A percentile compares a stretch with the other conserved stretches of the same genome.
Evolutionary conservation across 2,797 vertebrate genomes (phyloP).

Genomic region (Smutsia temminckii): DNA sequence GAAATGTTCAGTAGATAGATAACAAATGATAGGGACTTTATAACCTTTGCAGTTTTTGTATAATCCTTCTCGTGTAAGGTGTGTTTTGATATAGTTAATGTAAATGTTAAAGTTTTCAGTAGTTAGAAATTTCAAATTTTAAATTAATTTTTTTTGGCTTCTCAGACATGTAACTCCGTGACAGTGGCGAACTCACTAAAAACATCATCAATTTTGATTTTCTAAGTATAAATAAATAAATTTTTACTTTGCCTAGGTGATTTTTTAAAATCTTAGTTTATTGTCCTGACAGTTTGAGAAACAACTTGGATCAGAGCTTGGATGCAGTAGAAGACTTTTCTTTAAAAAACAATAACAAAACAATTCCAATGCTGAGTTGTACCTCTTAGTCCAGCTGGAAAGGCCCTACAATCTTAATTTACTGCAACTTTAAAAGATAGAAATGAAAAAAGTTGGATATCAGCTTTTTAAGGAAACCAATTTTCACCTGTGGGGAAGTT

Average conservation of each 20-base stretch:
- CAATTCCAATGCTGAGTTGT: neutral
- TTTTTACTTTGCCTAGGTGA: neutral
- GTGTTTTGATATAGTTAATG: neutral
- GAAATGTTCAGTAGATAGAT: constrained; percentile 1
- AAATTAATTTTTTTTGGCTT: neutral
- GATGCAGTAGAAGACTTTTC: neutral
- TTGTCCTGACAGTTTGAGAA: neutral
- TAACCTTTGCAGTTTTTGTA: neutral
- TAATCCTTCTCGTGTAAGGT: neutral
- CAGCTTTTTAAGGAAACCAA: neutral
- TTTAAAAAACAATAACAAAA: neutral
- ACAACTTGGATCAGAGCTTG: constrained; percentile 31
- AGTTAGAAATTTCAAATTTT: neutral
- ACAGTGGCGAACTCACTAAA: neutral
- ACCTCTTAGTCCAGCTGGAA: neutral
- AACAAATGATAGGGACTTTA: neutral
- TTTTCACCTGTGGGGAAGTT: constrained; percentile 24
- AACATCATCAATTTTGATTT: neutral
- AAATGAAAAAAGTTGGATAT: neutral
- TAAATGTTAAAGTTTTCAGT: neutral
- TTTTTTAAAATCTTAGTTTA: neutral
- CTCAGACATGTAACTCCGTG: neutral
- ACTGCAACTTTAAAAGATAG: neutral
- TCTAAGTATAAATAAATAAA: neutral
- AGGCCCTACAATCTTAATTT: neutral